These are phyloP conservation scores for Lithosia quadra DNA, from an alignment of 2,888 invertebrate species.

Conservation along the genomic window DNA sequence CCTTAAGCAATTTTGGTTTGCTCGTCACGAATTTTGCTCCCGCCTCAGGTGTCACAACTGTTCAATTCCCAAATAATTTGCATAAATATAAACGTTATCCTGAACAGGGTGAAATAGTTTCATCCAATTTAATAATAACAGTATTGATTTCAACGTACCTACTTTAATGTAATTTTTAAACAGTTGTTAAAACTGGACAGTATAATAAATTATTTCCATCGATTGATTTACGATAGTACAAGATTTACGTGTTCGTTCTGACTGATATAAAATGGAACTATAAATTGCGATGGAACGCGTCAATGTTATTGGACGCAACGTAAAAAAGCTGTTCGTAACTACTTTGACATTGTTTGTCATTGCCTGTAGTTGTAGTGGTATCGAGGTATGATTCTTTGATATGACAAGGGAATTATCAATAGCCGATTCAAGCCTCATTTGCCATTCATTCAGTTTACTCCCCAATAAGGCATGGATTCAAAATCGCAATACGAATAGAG, in stretches of 20 bases:
- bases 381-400: neutral
- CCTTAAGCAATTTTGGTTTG: neutral
- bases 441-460: neutral
- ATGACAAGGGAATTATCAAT: neutral
- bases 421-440: neutral
- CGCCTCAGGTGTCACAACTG: slow-evolving; percentile 10
- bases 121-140: neutral
- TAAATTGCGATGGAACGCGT: slow-evolving; percentile 36
- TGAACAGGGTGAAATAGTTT: neutral
- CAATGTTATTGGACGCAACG: slow-evolving; percentile 21
- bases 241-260: slow-evolving; percentile 41
- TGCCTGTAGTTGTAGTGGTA: neutral
- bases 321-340: slow-evolving; percentile 25
- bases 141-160: slow-evolving; percentile 13
- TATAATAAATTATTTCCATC: slow-evolving; percentile 38
- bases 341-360: neutral
- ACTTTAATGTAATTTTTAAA: slow-evolving; percentile 29
- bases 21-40: neutral
- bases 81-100: slow-evolving; percentile 1
- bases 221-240: slow-evolving; percentile 45
- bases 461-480: neutral
- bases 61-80: slow-evolving; percentile 3
- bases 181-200: slow-evolving; percentile 16
- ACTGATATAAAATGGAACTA: slow-evolving; percentile 41
- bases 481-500: too few species aligned